Base-by-base conservation (phyloP, 2,888 invertebrate genomes). In the Leptinotarsa juncta region DNA sequence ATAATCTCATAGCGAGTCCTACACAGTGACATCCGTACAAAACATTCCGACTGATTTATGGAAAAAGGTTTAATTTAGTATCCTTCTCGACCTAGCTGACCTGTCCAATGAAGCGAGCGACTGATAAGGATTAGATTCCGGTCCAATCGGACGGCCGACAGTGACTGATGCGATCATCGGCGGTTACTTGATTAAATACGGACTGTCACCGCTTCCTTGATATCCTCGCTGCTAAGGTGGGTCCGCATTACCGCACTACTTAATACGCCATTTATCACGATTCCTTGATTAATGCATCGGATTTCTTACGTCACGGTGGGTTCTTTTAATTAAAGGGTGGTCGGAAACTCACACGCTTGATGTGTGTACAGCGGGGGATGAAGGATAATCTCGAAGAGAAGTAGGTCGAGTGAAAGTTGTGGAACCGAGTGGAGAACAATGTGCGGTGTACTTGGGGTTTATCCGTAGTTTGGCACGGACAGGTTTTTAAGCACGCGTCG, bases 161-260 rank as follows among this genome's bases (percentile, higher is more conserved):
- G 84, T 87, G 87, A 87, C 86, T 86, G 86, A 87, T 87, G 86
- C 84, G 85, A 84, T 85, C 84, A 85, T 86, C 85, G 85, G 85
- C 78, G 85, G 85, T 85, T 82, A 81, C 85, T 85, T 86, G 87
- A 87, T 87, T 87, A 86, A 86, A 86, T 78, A 85, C 83, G 85
- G 82, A 85, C 85, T 84, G 85, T 84, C 86, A 80, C 83, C 80
- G 81, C 80, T 80, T 79, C 79, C 80, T 79, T 78, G 80, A 79
- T 78, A 78, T 78, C 69, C 26, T 48, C 67, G 67, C 73, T 66
- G 73, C 66, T 73, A 76, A 80, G 78, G 78, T 79, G 78, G 76
- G 79, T 77, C 78, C 76, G 75, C 75, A 78, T 79, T 78, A 82
- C 83, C 83, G 80, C 82, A 80, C 83, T 83, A 85, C 85, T 85